These are phyloP conservation scores for Rhabdophis nuchalis DNA, from an alignment of 2,797 vertebrate species.

Conservation along the genomic window DNA sequence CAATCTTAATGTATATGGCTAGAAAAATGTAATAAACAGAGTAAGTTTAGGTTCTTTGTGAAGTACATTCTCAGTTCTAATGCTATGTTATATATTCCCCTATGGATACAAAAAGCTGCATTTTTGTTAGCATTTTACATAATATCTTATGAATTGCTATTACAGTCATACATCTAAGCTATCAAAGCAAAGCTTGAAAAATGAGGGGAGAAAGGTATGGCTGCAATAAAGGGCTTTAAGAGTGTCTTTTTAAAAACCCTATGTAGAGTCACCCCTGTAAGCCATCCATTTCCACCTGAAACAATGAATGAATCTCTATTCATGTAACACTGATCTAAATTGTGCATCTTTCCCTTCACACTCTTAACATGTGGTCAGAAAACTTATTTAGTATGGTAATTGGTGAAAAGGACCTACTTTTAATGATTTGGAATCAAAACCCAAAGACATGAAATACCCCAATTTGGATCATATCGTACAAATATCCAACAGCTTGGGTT, in stretches of 20 bases:
- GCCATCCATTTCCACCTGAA: not conserved
- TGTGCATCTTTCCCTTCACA: not conserved
- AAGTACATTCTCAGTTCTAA: not conserved
- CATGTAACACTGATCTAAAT: conserved; percentile 29
- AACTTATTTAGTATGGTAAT: conserved; percentile 31
- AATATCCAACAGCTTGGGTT: conserved; percentile 25
- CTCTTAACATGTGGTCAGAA: conserved; percentile 24
- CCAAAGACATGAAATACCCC: conserved; percentile 20
- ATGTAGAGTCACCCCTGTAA: not conserved
- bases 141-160: not conserved
- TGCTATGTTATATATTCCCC: not conserved
- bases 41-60: not conserved
- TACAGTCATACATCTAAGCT: not conserved
- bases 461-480: conserved; percentile 29
- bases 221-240: not conserved
- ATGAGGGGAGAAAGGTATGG: not conserved
- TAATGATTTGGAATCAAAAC: conserved; percentile 37
- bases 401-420: conserved; percentile 22
- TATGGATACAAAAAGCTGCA: not conserved
- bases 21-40: not conserved
- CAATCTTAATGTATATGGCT: not conserved
- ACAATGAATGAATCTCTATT: conserved; percentile 32
- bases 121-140: not conserved
- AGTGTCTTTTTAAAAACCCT: not conserved
- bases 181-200: not conserved